Evolutionary conservation across 2,113 vertebrate genomes (phyloP), one percentile per base, ranked within the genome.

Genomic region (Triplophysa rosa): DNA sequence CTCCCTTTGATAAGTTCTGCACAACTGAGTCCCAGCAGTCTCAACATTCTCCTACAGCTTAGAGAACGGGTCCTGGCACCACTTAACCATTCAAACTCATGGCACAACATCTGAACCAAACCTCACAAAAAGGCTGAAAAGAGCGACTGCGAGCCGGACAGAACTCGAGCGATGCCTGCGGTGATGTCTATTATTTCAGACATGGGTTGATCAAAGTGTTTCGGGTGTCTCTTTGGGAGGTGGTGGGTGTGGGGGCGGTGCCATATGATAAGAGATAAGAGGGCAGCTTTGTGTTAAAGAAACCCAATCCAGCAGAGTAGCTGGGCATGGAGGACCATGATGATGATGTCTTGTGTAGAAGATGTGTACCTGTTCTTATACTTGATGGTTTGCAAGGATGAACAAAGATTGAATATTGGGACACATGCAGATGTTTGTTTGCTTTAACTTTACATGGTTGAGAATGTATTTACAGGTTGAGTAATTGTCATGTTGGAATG

Each of bases 151-250:
- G 61, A 71, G 2, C 26, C 26, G 2, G 26, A 3, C 26, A 2
- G 26, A 29, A 81, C 56, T 67, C 74, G 61, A n/a, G 8, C 49
- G 65, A 42, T 45, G 42, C 64, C 80, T 54, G 82, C 72, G 65
- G 68, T 17, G 77, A 85, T 58, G 23, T 26, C 13, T 86, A 65
- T 83, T 78, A 40, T 69, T 75, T 74, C 61, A 33, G 67, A 70
- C 69, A 87, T 67, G 81, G 84, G 71, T 47, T 68, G 85, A 88
- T 89, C 78, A 89, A 90, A 90, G 88, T 54, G 80, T 81, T 77
- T 9, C 0, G 12, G 45, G 62, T 61, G 81, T 64, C 58, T 26
- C 29, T 80, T 63, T 81, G 16, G 63, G 75, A 83, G 64, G 61
- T 71, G 87, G 71, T 79, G 82, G 61, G 52, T 58, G 16, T 54